Conservation (phyloP, 2,113 vertebrate genomes). For the Triplophysa siluroides region DNA sequence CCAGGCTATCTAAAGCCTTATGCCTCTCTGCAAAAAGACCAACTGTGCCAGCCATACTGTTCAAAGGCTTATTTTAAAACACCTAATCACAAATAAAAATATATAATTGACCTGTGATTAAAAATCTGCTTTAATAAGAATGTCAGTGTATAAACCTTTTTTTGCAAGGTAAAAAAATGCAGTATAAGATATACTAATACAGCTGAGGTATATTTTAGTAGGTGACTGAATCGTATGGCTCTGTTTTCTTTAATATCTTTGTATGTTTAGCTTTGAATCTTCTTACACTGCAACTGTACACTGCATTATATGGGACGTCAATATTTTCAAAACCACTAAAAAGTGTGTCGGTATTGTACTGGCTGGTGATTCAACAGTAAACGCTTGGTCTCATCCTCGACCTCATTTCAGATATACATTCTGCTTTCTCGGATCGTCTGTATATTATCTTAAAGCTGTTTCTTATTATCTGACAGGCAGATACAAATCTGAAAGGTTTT, state of each 20-base stretch:
- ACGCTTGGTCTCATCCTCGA: neutral
- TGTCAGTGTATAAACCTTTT: neutral
- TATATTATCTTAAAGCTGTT: neutral
- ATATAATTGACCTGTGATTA: neutral
- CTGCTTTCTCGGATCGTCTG: neutral
- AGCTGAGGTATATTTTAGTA: neutral
- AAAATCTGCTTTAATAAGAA: no score
- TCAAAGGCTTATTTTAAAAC: conserved; percentile 52
- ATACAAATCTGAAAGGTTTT: neutral
- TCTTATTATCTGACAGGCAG: neutral
- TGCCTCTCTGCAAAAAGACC: conserved; percentile 71
- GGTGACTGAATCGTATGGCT: neutral
- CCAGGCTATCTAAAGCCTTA: conserved; percentile 71
- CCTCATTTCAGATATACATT: conserved; percentile 1
- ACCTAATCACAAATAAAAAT: conserved; percentile 1
- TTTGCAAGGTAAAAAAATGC: no score
- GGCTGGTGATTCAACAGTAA: neutral
- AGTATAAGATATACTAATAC: neutral
- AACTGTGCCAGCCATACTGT: conserved; percentile 66
- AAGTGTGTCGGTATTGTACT: no score
- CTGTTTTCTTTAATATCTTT: conserved; percentile 20
- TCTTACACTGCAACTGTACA: neutral
- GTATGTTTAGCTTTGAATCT: conserved; percentile 7
- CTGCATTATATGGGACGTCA: neutral
- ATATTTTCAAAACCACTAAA: neutral